Percentiles rank a stretch among this genome's conserved stretches.
These are phyloP conservation scores for Paragorgia papillata DNA, from an alignment of 92 coral and sea anemone species.

Conservation along the genomic window DNA sequence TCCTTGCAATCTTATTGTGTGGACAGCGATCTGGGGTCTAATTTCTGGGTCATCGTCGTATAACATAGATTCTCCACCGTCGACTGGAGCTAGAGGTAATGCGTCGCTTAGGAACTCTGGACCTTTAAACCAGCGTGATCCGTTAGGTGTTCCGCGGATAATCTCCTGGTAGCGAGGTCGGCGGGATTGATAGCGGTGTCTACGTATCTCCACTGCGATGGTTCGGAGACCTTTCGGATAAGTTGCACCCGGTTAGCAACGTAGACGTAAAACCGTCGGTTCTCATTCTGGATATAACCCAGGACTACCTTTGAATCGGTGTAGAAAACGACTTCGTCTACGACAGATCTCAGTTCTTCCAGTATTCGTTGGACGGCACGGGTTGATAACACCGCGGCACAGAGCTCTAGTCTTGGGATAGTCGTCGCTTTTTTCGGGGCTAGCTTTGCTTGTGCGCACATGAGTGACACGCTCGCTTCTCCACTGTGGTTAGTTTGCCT, in stretches of 20 bases:
- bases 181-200: too few species aligned
- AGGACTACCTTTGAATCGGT: too few species aligned
- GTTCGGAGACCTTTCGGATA: too few species aligned
- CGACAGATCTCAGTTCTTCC: too few species aligned
- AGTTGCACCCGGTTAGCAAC: too few species aligned
- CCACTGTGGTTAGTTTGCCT: slow-evolving; percentile 22
- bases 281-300: slow-evolving; percentile 59
- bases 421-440: slow-evolving; percentile 53
- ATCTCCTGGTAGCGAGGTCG: slow-evolving; percentile 43
- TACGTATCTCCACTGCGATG: too few species aligned
- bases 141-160: slow-evolving; percentile 1
- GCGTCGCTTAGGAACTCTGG: slow-evolving; percentile 36
- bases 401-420: slow-evolving; percentile 63
- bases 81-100: too few species aligned
- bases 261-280: slow-evolving; percentile 51
- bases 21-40: slow-evolving; percentile 17
- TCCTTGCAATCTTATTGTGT: too few species aligned
- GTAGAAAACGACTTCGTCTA: too few species aligned
- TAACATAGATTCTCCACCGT: too few species aligned
- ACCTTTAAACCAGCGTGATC: slow-evolving; percentile 37
- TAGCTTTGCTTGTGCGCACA: slow-evolving; percentile 51
- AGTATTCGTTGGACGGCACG: slow-evolving; percentile 37
- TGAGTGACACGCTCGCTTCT: slow-evolving; percentile 26
- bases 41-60: slow-evolving; percentile 60
- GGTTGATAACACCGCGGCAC: slow-evolving; percentile 34